Evolutionary conservation across 2,797 vertebrate species (phyloP), one percentile per base, ranked within the genome.

Genomic region (Xenopus petersii): DNA sequence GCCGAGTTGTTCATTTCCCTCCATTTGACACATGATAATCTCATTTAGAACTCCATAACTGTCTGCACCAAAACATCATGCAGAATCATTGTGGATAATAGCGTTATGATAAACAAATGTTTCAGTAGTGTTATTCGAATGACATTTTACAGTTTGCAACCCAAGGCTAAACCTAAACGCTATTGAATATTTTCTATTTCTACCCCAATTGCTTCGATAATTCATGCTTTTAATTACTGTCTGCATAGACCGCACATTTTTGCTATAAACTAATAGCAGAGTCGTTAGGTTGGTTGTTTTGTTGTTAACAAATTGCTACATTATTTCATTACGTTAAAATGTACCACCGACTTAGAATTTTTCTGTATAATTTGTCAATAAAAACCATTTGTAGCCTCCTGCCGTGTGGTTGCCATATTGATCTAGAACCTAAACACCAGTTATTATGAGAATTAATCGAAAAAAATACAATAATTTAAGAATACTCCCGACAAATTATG

Each of bases 401-500:
- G 48, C 84, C 80, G 73, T 81, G 81, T 81, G 80, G 75, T 76
- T 82, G 75, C 8, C 24, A 73, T 92, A 92, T 92, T 87, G 89
- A 92, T 90, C 83, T 83, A 80, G 73, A 70, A 85, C 73, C 82
- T 87, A 90, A 92, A 87, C 74, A 83, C 86, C 85, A 87, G 86
- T 83, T 88, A 86, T 84, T 88, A 87, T 81, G 80, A 87, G 83
- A 87, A 91, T 89, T 91, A 87, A 90, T 88, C 86, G 90, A 80
- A 88, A 90, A 51, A 51, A 89, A 80, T 85, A 82, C 80, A 83
- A 83, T 87, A 85, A 87, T 87, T 89, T 87, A 77, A 87, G 89
- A 87, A 82, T 83, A 85, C 78, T 87, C 86, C 86, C 88, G 81
- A 87, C 82, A 87, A 85, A 88, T 77, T 71, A 82, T 30, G 56